phyloP scores from a whole-genome alignment of 2,888 invertebrate species.

The Laothoe populi region DNA sequence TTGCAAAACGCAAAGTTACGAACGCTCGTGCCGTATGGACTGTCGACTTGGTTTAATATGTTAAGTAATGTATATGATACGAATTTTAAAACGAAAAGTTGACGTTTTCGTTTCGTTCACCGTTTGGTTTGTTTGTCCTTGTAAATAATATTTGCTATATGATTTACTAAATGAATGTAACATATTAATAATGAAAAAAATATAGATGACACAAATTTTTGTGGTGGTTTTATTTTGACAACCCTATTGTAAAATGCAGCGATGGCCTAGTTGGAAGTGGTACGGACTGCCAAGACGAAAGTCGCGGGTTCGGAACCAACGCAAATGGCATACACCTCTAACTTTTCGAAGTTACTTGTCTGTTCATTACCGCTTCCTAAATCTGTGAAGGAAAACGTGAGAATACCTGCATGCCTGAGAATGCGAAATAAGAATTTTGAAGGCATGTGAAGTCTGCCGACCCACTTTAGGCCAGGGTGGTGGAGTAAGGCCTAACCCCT shows the following conservation, averaged over 20 bases:
- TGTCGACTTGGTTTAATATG: conserved; percentile 74
- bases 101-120: conserved; percentile 69
- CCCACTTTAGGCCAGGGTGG: too few relatives aligned
- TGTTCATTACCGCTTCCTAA: too few relatives aligned
- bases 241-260: conserved; percentile 24
- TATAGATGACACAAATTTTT: conserved; percentile 83
- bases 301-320: too few relatives aligned
- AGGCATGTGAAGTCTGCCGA: too few relatives aligned
- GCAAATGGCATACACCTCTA: too few relatives aligned
- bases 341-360: too few relatives aligned
- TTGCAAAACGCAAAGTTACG: conserved; percentile 46
- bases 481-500: too few relatives aligned
- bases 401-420: too few relatives aligned
- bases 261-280: too few relatives aligned
- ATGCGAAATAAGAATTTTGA: too few relatives aligned
- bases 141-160: conserved; percentile 85
- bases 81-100: conserved; percentile 83
- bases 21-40: conserved; percentile 65
- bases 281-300: too few relatives aligned
- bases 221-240: conserved; percentile 58
- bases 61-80: conserved; percentile 76
- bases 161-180: conserved; percentile 84
- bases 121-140: conserved; percentile 79
- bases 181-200: conserved; percentile 83
- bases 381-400: too few relatives aligned